Conservation (phyloP, 1,140 invertebrate species). For the Hesperophylax magnus region DNA sequence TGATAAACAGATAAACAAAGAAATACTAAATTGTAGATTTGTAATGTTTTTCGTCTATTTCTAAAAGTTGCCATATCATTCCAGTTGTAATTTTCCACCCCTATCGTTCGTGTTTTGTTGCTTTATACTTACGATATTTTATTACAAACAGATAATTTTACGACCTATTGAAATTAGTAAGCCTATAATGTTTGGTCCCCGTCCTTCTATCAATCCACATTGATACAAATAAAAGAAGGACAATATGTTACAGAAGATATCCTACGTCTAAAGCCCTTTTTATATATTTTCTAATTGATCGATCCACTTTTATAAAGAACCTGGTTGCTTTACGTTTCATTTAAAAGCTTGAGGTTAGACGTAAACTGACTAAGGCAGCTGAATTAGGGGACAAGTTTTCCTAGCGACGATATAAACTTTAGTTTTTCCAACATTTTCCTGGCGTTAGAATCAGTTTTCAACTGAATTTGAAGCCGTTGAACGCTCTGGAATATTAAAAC, state of each 20-base stretch:
- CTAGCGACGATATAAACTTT: conserved; percentile 8
- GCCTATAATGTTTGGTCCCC: conserved; percentile 15
- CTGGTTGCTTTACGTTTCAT: background rate
- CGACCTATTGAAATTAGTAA: conserved; percentile 36
- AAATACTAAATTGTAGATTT: too few relatives aligned
- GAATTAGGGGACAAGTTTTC: conserved; percentile 31
- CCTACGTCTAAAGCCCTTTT: background rate
- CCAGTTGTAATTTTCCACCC: background rate
- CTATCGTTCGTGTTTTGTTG: background rate
- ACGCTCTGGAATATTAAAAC: background rate
- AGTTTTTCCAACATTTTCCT: conserved; percentile 26
- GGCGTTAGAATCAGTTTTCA: conserved; percentile 12
- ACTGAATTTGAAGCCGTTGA: background rate
- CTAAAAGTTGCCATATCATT: too few relatives aligned
- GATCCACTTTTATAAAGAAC: background rate
- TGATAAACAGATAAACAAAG: too few relatives aligned
- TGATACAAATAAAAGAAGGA: background rate
- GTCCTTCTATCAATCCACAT: background rate
- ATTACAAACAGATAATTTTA: conserved; percentile 34
- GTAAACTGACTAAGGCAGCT: background rate
- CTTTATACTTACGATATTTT: conserved; percentile 13
- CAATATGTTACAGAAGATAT: background rate
- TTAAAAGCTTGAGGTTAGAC: background rate
- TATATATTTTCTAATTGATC: background rate
- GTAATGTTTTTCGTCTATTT: too few relatives aligned